phyloP scores from a whole-genome alignment of 2,888 invertebrate genomes.

The Aromia moschata region DNA sequence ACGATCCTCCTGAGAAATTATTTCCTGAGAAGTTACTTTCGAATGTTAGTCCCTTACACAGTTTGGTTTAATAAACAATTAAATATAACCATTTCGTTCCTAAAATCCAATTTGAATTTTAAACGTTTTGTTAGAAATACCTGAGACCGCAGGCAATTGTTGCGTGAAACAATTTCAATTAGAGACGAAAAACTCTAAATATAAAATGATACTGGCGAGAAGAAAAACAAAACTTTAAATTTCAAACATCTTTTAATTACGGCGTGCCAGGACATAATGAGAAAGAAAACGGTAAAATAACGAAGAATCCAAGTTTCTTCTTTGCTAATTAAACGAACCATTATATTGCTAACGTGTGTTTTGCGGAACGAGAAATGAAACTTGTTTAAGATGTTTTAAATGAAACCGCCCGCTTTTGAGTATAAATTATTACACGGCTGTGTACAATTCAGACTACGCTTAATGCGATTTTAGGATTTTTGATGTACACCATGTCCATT shows the following conservation, averaged over 20 bases:
- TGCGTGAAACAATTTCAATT: slow-evolving; percentile 24
- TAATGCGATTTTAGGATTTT: too few species aligned
- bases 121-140: slow-evolving; percentile 11
- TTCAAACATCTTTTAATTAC: slow-evolving; percentile 21
- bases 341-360: slow-evolving; percentile 18
- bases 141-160: slow-evolving; percentile 14
- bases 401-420: too few species aligned
- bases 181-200: slow-evolving; percentile 7
- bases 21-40: too few species aligned
- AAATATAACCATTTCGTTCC: slow-evolving; percentile 6
- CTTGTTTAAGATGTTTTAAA: too few species aligned
- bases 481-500: too few species aligned
- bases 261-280: slow-evolving; percentile 16
- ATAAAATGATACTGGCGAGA: slow-evolving; percentile 9
- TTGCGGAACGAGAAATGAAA: too few species aligned
- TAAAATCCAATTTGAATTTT: slow-evolving; percentile 12
- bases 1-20: too few species aligned
- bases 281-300: slow-evolving; percentile 16
- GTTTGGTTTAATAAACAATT: not conserved
- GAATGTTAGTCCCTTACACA: too few species aligned
- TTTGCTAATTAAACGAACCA: slow-evolving; percentile 18
- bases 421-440: too few species aligned
- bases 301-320: slow-evolving; percentile 15
- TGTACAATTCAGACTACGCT: too few species aligned
- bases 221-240: slow-evolving; percentile 25